Conservation (phyloP, 2,113 vertebrate genomes). For the Eudyptes chrysolophus region DNA sequence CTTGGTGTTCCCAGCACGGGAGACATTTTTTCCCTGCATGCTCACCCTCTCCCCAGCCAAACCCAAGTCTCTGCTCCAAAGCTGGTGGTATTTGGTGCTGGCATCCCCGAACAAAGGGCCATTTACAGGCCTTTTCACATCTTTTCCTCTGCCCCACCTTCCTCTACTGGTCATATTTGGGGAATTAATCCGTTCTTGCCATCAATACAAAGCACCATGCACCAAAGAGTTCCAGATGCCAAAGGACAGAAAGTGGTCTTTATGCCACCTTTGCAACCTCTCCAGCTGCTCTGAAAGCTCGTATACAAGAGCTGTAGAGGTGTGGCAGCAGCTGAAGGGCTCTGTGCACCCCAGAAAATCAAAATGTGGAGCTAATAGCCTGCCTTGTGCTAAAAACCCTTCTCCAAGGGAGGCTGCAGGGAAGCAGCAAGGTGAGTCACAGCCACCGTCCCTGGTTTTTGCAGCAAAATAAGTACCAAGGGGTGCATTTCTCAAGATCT, state of each 20-base stretch:
- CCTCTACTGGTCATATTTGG: neutral
- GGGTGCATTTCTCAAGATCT: neutral
- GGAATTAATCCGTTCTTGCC: neutral
- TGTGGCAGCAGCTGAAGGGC: neutral
- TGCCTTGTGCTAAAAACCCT: neutral
- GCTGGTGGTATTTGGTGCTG: neutral
- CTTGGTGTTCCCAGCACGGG: neutral
- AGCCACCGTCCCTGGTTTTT: neutral
- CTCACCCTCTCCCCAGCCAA: neutral
- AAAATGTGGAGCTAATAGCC: neutral
- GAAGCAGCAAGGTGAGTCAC: neutral
- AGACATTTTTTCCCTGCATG: neutral
- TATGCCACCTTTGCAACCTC: neutral
- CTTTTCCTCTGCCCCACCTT: neutral
- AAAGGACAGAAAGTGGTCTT: neutral
- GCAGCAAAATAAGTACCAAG: neutral
- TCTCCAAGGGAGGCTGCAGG: neutral
- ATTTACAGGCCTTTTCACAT: neutral
- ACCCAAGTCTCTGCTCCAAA: neutral
- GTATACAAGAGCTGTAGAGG: neutral
- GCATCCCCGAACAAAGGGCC: fast-evolving
- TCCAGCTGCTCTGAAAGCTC: neutral
- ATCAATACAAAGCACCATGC: neutral
- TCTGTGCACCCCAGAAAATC: neutral
- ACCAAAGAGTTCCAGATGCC: neutral